Evolutionary conservation across 2,888 invertebrate genomes (phyloP), one percentile per base, ranked within the genome.

Genomic region (Netelia fuscicornis): DNA sequence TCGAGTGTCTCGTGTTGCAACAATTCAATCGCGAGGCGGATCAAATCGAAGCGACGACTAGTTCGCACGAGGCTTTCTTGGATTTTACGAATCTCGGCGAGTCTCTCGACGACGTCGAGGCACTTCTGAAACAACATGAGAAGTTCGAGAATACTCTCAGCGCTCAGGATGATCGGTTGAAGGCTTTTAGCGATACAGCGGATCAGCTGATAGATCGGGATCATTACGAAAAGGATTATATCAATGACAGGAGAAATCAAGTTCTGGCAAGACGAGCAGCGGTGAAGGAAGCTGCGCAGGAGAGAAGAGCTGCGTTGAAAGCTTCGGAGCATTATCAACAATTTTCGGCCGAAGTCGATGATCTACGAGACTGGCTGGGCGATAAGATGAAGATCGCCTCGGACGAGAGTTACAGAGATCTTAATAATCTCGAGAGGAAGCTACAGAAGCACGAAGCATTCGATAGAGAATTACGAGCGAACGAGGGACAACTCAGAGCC

Each of bases 381-480:
- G 99, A 99, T 91, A 99, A 99, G 94, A 96, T 97, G 74, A 97
- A 97, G 92, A 97, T 98, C 0, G 98, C 98, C 0, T 96, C 97
- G 1, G 99, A 99, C 90, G 98, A 99, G 93, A 98, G 97, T 84
- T 99, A 98, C 94, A 95, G 98, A 20, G 98, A 99, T 91, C 94
- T 99, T 20, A 97, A 96, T 58, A 99, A 99, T 93, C 94, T 98
- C 86, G 98, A 98, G 87, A 95, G 98, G 0, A 99, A 99, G 92
- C 94, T 98, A 0, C 98, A 99, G 94, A 98, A 98, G 91, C 99
- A 99, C 92, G 98, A 98, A 93, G 99, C 99, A 0, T 99, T 99
- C 92, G 99, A 99, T 91, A 95, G 99, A 0, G 99, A 99, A 92
- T 94, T 99, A 23, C 96, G 98, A 68, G 98, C 99, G 0, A 99